Evolutionary conservation across 2,113 vertebrate genomes (phyloP), one percentile per base, ranked within the genome.

Genomic region (Podiceps cristatus): DNA sequence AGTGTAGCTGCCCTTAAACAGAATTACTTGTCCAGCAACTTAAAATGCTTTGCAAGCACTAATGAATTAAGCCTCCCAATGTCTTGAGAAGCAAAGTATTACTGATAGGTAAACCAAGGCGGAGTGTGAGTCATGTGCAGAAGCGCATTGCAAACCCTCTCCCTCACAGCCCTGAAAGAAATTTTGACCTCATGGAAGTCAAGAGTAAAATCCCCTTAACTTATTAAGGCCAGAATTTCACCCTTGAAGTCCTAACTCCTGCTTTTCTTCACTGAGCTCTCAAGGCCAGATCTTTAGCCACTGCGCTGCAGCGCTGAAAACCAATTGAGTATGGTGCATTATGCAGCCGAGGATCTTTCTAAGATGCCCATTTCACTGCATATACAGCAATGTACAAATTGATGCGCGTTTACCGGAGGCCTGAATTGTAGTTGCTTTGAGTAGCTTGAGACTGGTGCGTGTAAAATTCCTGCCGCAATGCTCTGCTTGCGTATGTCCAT

Each of bases 21-120:
- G 85, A 96, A 91, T 96, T 94, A 88, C 96, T 96, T 4, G 90
- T 88, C 74, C 62, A 74, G 86, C 95, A 93, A 96, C 89, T 95
- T 75, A 58, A 93, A 91, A 94, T 93, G 96, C 86, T 96, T 96
- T 90, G 96, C 93, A 93, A 96, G 91, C 93, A 94, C 60, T 89
- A 86, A 88, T 67, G 84, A 87, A 86, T 88, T 96, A 93, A 91
- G 37, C 77, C 59, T 96, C 74, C 37, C 71, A 25, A 16, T 50
- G 63, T n/a, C 67, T 91, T 82, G 66, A 91, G 86, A 91, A 7
- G 11, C n/a, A 23, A 66, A 86, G 55, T 64, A 76, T 79, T 92
- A 93, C 86, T 77, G 94, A 89, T 79, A 45, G 84, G 53, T 93
- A 88, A 79, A 94, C 56, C 29, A 27, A 91, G 52, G 73, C 69